Evolutionary conservation across 37 sponge, comb jelly and placozoan genomes (phyloP).

Genomic region (Hexactinellida sp.): DNA sequence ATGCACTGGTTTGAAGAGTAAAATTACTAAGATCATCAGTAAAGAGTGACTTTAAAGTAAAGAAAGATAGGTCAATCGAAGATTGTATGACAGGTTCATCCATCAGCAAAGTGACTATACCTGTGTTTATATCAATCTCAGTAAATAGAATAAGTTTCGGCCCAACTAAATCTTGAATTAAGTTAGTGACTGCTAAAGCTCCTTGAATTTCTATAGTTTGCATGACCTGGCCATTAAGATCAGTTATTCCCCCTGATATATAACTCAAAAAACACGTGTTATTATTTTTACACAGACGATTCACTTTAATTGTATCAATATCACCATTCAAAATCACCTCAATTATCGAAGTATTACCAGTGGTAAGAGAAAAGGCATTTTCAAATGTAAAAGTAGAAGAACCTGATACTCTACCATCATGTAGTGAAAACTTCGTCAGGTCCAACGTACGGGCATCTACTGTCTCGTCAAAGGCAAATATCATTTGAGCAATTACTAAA

Average conservation of each 20-base stretch:
- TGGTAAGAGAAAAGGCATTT: background rate
- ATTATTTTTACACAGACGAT: background rate
- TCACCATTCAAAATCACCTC: background rate
- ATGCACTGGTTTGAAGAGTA: background rate
- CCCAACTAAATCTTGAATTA: background rate
- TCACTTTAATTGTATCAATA: background rate
- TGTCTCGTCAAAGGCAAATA: slow-evolving; percentile 65
- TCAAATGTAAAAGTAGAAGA: background rate
- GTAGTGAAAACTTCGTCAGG: slow-evolving; percentile 33
- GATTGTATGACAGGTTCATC: slow-evolving; percentile 23
- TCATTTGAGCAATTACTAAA: slow-evolving; percentile 23
- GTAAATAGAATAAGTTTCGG: background rate
- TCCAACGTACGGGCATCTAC: slow-evolving; percentile 45
- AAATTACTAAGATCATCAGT: background rate
- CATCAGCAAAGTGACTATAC: slow-evolving; percentile 36
- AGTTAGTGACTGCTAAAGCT: background rate
- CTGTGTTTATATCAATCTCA: slow-evolving; percentile 25
- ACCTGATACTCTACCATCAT: background rate
- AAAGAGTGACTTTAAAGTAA: background rate
- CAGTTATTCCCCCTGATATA: background rate
- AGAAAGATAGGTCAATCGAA: background rate
- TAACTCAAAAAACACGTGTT: background rate
- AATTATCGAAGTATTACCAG: background rate
- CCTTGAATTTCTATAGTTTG: background rate
- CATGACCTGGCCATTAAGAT: background rate